These are phyloP conservation scores for Cepaea nemoralis DNA, from an alignment of 1,140 invertebrate genomes.

Conservation along the genomic window DNA sequence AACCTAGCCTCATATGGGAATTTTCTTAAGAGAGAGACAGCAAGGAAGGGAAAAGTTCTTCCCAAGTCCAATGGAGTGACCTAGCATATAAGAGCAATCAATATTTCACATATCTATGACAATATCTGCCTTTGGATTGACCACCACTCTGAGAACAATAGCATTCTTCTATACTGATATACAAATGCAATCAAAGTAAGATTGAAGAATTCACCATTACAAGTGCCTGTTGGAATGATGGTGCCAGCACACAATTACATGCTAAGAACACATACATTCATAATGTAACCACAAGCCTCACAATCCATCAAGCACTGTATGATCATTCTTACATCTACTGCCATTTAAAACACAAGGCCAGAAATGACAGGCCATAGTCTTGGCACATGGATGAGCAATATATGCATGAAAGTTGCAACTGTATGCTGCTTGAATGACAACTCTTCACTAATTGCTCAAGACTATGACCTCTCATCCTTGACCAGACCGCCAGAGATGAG, in stretches of 20 bases:
- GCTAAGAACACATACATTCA: no score
- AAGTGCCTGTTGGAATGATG: not conserved
- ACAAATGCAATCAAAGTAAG: not conserved
- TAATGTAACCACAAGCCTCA: no score
- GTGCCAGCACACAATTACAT: no score
- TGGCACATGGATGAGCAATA: not conserved
- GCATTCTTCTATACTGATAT: no score
- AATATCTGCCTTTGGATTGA: no score
- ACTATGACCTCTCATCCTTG: constrained; percentile 26
- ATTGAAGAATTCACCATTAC: not conserved
- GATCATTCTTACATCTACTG: not conserved
- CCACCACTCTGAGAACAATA: no score
- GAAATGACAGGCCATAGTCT: not conserved
- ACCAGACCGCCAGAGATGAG: not conserved
- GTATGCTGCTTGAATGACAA: not conserved
- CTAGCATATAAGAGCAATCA: no score
- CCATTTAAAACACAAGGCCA: not conserved
- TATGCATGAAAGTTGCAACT: not conserved
- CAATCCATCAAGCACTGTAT: not conserved
- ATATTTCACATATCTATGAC: no score
- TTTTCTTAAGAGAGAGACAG: no score
- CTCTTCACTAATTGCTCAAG: not conserved
- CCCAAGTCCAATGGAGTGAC: no score
- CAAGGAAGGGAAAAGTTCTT: no score
- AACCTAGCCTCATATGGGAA: no score